Evolutionary conservation across 1,140 invertebrate species (phyloP).

Genomic region (Aradophagus sp.): DNA sequence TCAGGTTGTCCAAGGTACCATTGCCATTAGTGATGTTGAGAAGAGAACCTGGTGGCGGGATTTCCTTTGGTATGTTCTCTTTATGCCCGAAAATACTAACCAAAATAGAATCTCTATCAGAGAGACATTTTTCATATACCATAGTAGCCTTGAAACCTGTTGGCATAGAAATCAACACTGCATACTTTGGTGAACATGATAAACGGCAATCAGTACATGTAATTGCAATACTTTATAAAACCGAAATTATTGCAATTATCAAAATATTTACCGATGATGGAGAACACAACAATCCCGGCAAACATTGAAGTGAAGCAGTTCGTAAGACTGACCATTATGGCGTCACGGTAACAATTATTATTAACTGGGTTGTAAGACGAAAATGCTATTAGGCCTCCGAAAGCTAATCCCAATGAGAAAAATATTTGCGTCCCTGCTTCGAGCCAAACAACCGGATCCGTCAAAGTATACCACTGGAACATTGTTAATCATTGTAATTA

Average conservation of each 20-base stretch:
- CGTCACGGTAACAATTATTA: conserved; percentile 96
- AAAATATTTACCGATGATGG: conserved; percentile 87
- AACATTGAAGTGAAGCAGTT: conserved; percentile 98
- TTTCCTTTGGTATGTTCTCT: conserved; percentile 70
- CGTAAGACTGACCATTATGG: conserved; percentile 93
- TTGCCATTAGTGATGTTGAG: conserved; percentile 77
- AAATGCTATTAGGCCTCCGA: conserved; percentile 95
- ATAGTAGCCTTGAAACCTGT: conserved; percentile 90
- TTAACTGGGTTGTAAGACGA: conserved; percentile 97
- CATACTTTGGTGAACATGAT: neutral
- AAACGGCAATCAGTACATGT: no score
- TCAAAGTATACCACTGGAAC: conserved; percentile 78
- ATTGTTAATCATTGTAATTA: conserved; percentile 5
- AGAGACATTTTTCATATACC: conserved; percentile 85
- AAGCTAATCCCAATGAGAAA: conserved; percentile 95
- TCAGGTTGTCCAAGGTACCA: conserved; percentile 76
- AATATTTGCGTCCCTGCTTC: conserved; percentile 98
- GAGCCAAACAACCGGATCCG: conserved; percentile 93
- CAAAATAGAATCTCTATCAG: conserved; percentile 78
- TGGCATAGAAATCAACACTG: conserved; percentile 3
- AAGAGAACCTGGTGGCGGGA: conserved; percentile 76
- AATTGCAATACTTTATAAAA: no score
- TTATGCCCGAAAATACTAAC: conserved; percentile 75
- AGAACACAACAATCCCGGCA: conserved; percentile 98
- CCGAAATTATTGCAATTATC: no score